Evolutionary conservation across 2,797 vertebrate genomes (phyloP).

Genomic region (Tokudaia tokunoshimensis): DNA sequence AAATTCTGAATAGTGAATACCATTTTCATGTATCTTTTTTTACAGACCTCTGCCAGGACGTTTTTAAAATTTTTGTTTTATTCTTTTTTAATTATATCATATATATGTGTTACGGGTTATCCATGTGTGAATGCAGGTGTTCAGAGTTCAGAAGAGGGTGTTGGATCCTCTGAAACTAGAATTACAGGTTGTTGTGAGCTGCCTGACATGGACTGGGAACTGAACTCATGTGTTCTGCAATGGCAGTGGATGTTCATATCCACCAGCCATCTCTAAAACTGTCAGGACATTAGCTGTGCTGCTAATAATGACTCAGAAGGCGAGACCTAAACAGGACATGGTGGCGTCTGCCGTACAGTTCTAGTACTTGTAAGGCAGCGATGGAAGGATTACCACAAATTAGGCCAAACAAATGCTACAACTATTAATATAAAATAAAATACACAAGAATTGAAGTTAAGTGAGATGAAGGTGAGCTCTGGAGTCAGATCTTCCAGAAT

Average conservation of each 20-base stretch:
- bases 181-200: not conserved
- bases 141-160: not conserved
- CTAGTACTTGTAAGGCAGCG: not conserved
- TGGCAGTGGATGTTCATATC: not conserved
- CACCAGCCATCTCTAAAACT: not conserved
- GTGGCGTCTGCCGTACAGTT: not conserved
- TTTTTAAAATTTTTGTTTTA: not conserved
- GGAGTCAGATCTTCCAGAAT: not conserved
- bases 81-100: not conserved
- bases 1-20: constrained; percentile 9
- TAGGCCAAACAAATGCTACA: not conserved
- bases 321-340: not conserved
- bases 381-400: not conserved
- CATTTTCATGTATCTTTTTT: not conserved
- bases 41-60: not conserved
- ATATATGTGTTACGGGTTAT: not conserved
- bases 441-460: not conserved
- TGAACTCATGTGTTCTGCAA: not conserved
- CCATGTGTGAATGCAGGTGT: not conserved
- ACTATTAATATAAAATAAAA: not conserved
- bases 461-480: not conserved
- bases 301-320: not conserved
- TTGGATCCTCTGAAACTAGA: not conserved
- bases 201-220: not conserved
- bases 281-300: not conserved